Conservation (phyloP, 2,888 invertebrate genomes). For the Myopa testacea region DNA sequence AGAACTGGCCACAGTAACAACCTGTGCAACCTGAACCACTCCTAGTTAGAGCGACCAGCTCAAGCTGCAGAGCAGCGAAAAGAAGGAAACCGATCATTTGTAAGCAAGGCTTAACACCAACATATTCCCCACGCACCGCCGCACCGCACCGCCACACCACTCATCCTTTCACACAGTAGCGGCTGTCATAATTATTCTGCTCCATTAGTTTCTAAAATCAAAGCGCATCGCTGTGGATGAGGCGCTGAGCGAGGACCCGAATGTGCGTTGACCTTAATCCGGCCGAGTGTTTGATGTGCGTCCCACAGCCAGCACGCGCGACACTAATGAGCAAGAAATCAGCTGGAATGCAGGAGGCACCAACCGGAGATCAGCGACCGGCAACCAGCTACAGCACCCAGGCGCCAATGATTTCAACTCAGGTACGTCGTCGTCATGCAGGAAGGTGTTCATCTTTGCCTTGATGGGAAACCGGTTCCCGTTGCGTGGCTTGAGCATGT, state of each 20-base stretch:
- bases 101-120: conserved; percentile 16
- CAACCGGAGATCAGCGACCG: conserved; percentile 5
- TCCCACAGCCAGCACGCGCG: conserved; percentile 31
- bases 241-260: neutral
- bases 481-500: conserved; percentile 20
- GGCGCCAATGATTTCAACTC: conserved; percentile 18
- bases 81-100: conserved; percentile 20
- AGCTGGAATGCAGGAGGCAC: conserved; percentile 25
- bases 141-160: neutral
- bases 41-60: neutral
- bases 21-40: conserved; percentile 11
- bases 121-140: neutral
- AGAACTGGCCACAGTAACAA: conserved; percentile 1
- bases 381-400: conserved; percentile 1
- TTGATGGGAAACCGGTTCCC: conserved; percentile 19
- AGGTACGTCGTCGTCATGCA: neutral
- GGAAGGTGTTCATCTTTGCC: conserved; percentile 19
- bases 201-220: conserved; percentile 36
- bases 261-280: conserved; percentile 38
- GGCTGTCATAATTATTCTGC: conserved; percentile 37
- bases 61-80: neutral
- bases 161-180: conserved; percentile 21
- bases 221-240: neutral
- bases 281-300: conserved; percentile 22
- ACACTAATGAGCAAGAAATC: conserved; percentile 38